phyloP scores from a whole-genome alignment of 1,140 invertebrate species.

The Gonioctena quinquepunctata region DNA sequence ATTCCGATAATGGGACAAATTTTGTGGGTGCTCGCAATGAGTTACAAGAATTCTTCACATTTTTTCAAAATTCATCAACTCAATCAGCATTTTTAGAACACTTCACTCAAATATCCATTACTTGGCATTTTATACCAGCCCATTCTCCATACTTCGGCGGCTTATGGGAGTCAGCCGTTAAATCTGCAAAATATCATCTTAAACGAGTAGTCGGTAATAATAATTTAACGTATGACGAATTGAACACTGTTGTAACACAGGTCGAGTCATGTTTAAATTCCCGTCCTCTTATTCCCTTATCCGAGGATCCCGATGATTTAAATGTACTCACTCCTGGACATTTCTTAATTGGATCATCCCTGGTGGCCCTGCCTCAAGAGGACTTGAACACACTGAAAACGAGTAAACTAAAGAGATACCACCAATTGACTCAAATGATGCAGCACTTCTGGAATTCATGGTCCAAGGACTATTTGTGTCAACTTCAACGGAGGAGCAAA shows the following conservation, averaged over 20 bases:
- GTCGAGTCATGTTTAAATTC: slow-evolving; percentile 31
- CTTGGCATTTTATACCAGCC: slow-evolving; percentile 50
- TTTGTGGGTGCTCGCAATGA: slow-evolving; percentile 44
- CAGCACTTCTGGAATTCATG: slow-evolving; percentile 27
- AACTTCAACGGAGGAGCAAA: slow-evolving; percentile 21
- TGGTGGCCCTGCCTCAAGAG: slow-evolving; percentile 20
- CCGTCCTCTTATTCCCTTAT: slow-evolving; percentile 19
- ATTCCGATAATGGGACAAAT: slow-evolving; percentile 54
- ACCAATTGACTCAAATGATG: slow-evolving; percentile 4
- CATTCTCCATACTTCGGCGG: slow-evolving; percentile 32
- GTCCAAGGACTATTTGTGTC: slow-evolving; percentile 30
- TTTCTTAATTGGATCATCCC: slow-evolving; percentile 42
- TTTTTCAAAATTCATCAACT: neutral
- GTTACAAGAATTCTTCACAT: neutral
- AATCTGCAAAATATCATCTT: slow-evolving; percentile 22
- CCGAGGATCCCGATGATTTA: slow-evolving; percentile 23
- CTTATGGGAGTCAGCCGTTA: slow-evolving; percentile 19
- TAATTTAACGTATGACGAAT: slow-evolving; percentile 27
- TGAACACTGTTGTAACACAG: slow-evolving; percentile 26
- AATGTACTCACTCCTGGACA: slow-evolving; percentile 35
- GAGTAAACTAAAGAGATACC: neutral
- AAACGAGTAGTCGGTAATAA: slow-evolving; percentile 19
- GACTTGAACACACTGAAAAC: neutral
- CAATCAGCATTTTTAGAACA: neutral
- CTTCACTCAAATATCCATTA: neutral